phyloP scores from a whole-genome alignment of 2,888 invertebrate genomes.

The Sphecodes monilicornis region DNA sequence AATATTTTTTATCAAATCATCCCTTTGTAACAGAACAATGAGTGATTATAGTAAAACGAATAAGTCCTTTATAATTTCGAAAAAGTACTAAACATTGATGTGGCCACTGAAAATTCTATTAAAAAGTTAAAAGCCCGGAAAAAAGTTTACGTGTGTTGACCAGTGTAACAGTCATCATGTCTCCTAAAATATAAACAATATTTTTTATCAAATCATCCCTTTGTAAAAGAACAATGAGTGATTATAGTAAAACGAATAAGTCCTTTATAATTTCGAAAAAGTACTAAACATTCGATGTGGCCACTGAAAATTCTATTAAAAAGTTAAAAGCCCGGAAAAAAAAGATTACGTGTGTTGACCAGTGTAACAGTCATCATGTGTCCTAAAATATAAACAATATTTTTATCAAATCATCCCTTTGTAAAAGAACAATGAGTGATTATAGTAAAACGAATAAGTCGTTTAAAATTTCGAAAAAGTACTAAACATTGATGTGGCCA shows the following conservation, averaged over 20 bases:
- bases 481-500: background rate
- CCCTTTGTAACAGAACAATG: background rate
- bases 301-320: background rate
- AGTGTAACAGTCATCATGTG: slow-evolving; percentile 77
- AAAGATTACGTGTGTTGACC: background rate
- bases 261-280: background rate
- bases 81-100: background rate
- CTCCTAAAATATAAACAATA: slow-evolving; percentile 67
- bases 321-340: background rate
- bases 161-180: slow-evolving; percentile 76
- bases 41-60: background rate
- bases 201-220: background rate
- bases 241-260: background rate
- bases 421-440: background rate
- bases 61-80: background rate
- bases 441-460: background rate
- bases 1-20: background rate
- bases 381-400: slow-evolving; percentile 64
- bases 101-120: background rate
- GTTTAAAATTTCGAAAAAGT: background rate
- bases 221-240: background rate
- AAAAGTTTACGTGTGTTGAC: background rate
- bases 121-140: background rate
- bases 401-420: background rate
- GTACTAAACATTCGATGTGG: background rate